Evolutionary conservation across 2,888 invertebrate species (phyloP), one percentile per base, ranked within the genome.

Genomic region (Glyphotaelius pellucidus): DNA sequence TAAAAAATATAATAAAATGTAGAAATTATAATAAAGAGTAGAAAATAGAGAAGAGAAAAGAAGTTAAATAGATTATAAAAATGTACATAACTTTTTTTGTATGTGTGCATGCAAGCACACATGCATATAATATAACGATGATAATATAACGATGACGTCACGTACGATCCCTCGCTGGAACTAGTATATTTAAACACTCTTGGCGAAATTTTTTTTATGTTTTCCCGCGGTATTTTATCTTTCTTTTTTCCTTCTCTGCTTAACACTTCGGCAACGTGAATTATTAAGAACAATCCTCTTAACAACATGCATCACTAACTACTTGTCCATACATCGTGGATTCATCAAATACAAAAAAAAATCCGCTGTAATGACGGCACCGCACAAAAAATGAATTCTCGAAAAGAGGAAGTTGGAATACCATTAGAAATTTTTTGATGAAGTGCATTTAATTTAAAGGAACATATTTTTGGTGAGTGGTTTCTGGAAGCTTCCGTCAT

Each of bases 231-330:
- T 31, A 14, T 30, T 12, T 11, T 31, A 80, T 31, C 15, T 12
- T 81, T 31, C 5, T 12, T 81, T 32, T 32, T 81, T 32, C 32
- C 32, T 25, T 14, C 31, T 52, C 30, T 35, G 25, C 86, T 85
- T 85, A 42, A 86, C 86, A 86, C 86, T 86, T 86, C 19, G 11
- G 14, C n/a, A 3, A 30, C 25, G 5, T 86, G 30, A 86, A 86
- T 86, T 86, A 86, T 86, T 86, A 42, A 86, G 30, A 86, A 25
- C 32, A 83, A 38, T 42, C n/a, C 85, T 35, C 35, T 84, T 35
- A 38, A 25, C 86, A n/a, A 15, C 86, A 47, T 86, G 31, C 47
- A 31, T 47, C 25, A 86, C 25, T 2, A 86, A 47, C 47, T 38
- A 47, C 47, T 38, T n/a, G 52, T 47, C 86, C 86, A 86, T 42